Evolutionary conservation across 2,797 vertebrate species (phyloP), one percentile per base, ranked within the genome.

Genomic region (Distichodus sexfasciatus): DNA sequence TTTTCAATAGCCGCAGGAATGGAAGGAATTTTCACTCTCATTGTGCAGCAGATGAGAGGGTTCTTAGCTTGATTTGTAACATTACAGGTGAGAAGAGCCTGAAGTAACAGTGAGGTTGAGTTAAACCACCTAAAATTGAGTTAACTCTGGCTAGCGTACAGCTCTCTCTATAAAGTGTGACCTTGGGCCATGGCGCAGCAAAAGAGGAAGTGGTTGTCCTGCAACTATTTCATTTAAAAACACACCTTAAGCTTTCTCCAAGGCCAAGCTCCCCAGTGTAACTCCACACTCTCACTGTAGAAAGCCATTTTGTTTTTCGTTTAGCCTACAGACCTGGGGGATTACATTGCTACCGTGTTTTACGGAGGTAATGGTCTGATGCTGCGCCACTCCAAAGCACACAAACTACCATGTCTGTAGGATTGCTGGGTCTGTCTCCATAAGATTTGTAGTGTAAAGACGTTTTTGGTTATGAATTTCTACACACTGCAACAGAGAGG

Each of bases 171-270:
- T 66, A 15, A 71, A 50, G 35, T 19, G 9, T 58, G 35, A 66
- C 35, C 54, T 59, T 66, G 54, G 28, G 26, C 44, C n/a, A 35
- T 29, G 44, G 41, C n/a, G 55, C 31, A 29, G 15, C 3, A 1
- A 57, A n/a, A 38, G 33, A 64, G 29, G 44, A 72, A 59, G 44
- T 21, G 33, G 36, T 59, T 59, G 53, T 28, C 17, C 44, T 59
- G 19, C 17, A 48, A 33, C 33, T 59, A 65, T 65, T 65, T 71
- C 24, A 65, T 58, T 71, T 41, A 65, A 58, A 38, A 66, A 28
- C 44, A 59, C 26, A 58, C 35, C 12, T 64, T 65, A 21, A 47
- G 10, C n/a, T 31, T 64, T 64, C 29, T 15, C 29, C 29, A 12
- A 57, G 10, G 33, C 24, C 15, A 31, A 11, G 29, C 15, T 64